A percentile compares a stretch with the other conserved stretches of the same genome.
Conservation (phyloP, 30 jellyfish, hydroid and myxozoan genomes). For the Turritopsis rubra region DNA sequence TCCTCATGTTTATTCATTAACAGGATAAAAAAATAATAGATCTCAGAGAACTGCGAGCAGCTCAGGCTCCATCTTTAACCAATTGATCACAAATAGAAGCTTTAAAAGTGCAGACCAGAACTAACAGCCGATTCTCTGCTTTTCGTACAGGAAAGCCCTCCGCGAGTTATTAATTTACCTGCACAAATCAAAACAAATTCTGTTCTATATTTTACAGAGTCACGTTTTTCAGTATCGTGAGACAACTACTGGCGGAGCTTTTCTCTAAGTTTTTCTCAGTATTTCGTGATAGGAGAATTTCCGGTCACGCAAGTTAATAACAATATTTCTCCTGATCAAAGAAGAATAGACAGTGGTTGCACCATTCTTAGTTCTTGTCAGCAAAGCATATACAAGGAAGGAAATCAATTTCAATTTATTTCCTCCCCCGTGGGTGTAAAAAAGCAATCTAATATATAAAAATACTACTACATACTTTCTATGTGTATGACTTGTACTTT, state of each 20-base stretch:
- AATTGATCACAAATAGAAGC: background rate
- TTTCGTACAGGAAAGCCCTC: too few relatives aligned
- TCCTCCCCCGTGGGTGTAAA: too few relatives aligned
- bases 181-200: background rate
- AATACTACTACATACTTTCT: too few relatives aligned
- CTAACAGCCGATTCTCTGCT: background rate
- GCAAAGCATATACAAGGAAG: too few relatives aligned
- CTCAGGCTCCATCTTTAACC: constrained; percentile 12
- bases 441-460: too few relatives aligned
- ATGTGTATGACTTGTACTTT: too few relatives aligned
- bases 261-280: background rate
- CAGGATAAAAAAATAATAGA: background rate
- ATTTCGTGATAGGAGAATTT: background rate
- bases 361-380: background rate
- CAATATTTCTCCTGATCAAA: background rate
- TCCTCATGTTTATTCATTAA: constrained; percentile 49
- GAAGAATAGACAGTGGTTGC: background rate
- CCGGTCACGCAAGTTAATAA: background rate
- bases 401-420: background rate
- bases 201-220: background rate
- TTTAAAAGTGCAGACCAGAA: background rate
- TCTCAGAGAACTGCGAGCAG: background rate
- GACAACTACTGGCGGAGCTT: background rate
- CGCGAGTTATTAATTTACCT: too few relatives aligned
- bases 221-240: background rate